phyloP scores from a whole-genome alignment of 2,113 vertebrate species.

The Oostethus manadensis region DNA sequence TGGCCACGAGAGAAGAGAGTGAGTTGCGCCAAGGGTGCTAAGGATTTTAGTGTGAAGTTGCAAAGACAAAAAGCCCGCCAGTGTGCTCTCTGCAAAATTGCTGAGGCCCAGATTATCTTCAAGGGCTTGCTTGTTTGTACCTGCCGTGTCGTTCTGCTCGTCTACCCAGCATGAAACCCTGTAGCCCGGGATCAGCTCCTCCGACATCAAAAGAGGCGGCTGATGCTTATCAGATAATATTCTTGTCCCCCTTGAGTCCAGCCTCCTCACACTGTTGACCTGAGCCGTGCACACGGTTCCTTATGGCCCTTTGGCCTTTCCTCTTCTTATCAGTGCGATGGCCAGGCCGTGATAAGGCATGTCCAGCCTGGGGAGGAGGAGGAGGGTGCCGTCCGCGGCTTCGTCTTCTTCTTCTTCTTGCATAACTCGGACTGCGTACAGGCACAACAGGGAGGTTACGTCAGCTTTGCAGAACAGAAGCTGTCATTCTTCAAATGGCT shows the following conservation, averaged over 20 bases:
- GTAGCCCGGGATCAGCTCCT: conserved; percentile 68
- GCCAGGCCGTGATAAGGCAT: conserved; percentile 54
- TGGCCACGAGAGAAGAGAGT: not conserved
- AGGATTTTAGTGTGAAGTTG: conserved; percentile 12
- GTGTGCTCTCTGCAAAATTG: conserved; percentile 46
- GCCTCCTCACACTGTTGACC: conserved; percentile 62
- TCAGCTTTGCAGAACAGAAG: conserved; percentile 22
- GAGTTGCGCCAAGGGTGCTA: not conserved
- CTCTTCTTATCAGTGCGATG: conserved; percentile 70
- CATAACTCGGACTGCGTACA: conserved; percentile 51
- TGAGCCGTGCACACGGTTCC: conserved; percentile 56
- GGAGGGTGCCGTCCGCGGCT: conserved; percentile 47
- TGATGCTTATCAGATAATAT: conserved; percentile 73
- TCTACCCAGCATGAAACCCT: conserved; percentile 72
- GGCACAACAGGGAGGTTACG: conserved; percentile 42
- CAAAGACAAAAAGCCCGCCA: conserved; percentile 10
- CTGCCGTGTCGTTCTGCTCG: conserved; percentile 68
- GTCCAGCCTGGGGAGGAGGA: conserved; percentile 57
- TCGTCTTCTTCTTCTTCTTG: conserved; percentile 48
- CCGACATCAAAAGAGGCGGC: conserved; percentile 70
- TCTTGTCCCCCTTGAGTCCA: conserved; percentile 60
- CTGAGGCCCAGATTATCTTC: conserved; percentile 51
- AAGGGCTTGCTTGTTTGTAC: conserved; percentile 75
- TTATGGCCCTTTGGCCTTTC: conserved; percentile 68
- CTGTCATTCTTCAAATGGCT: conserved; percentile 8